A percentile compares a stretch with the other conserved stretches of the same genome.
Evolutionary conservation across 2,797 vertebrate species (phyloP).

Genomic region (Graptemys geographica): DNA sequence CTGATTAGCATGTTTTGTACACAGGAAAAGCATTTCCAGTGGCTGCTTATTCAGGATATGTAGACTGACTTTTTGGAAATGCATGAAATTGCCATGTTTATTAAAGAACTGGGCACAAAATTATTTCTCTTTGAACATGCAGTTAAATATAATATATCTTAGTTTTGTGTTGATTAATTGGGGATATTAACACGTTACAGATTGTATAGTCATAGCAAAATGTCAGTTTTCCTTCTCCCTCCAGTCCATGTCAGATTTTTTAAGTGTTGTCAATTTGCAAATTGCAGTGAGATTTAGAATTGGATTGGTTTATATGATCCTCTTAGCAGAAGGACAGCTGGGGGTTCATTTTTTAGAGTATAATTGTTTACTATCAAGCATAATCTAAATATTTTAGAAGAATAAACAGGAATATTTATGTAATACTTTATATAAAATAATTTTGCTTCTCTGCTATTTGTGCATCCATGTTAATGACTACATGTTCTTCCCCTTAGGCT

Average conservation of each 20-base stretch:
- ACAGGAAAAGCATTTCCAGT: conserved; percentile 14
- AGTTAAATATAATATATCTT: conserved; percentile 65
- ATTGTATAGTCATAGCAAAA: conserved; percentile 14
- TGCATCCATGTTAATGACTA: background rate
- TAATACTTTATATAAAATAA: background rate
- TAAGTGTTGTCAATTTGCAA: conserved; percentile 48
- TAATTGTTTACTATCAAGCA: background rate
- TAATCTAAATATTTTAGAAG: background rate
- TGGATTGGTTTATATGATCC: conserved; percentile 4
- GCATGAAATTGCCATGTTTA: conserved; percentile 63
- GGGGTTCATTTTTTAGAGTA: background rate
- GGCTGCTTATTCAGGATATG: conserved; percentile 32
- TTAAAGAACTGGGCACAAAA: conserved; percentile 63
- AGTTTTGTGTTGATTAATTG: conserved; percentile 47
- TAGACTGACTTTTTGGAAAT: conserved; percentile 46
- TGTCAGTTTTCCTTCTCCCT: conserved; percentile 47
- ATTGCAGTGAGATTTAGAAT: conserved; percentile 30
- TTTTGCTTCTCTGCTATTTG: background rate
- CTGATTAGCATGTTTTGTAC: background rate
- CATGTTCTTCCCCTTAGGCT: background rate
- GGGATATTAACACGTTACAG: conserved; percentile 52
- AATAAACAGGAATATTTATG: background rate
- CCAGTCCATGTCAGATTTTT: conserved; percentile 31
- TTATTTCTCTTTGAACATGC: conserved; percentile 66
- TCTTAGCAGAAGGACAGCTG: background rate